Evolutionary conservation across 2,888 invertebrate genomes (phyloP).

Genomic region (Oxycera nigricornis): DNA sequence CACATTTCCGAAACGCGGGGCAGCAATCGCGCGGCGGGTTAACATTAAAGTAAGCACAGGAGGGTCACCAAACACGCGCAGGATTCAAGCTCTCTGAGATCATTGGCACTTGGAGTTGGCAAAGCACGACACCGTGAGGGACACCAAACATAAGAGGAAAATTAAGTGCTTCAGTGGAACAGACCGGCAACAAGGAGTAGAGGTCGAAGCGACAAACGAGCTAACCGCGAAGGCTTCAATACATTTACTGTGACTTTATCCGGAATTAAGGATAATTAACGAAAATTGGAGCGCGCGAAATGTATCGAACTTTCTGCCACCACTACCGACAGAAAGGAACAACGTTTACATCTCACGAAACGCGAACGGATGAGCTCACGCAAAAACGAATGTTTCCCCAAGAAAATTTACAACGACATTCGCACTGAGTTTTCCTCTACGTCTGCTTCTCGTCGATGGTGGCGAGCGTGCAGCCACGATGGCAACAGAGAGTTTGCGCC

Average conservation of each 20-base stretch:
- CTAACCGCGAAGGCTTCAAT: too few species aligned
- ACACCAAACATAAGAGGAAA: neutral
- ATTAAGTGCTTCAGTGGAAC: neutral
- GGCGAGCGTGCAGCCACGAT: neutral
- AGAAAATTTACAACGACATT: constrained; percentile 7
- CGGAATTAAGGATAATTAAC: too few species aligned
- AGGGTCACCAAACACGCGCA: constrained; percentile 33
- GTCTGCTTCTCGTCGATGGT: neutral
- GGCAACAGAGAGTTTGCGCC: constrained; percentile 18
- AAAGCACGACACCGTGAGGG: neutral
- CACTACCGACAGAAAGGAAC: neutral
- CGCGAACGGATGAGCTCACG: constrained; percentile 21
- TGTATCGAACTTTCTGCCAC: constrained; percentile 6
- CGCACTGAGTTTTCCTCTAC: neutral
- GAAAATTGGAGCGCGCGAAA: constrained; percentile 29
- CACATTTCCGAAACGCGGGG: constrained; percentile 22
- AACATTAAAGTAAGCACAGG: constrained; percentile 10
- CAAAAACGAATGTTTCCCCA: constrained; percentile 27
- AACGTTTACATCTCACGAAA: constrained; percentile 5
- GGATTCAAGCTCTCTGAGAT: constrained; percentile 9
- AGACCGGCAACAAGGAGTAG: neutral
- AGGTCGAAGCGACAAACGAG: neutral
- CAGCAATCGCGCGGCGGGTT: constrained; percentile 8
- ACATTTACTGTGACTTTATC: too few species aligned
- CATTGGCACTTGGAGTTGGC: constrained; percentile 9